A percentile compares a stretch with the other conserved stretches of the same genome.
Conservation (phyloP, 2,113 vertebrate species). For the Caranx melampygus region DNA sequence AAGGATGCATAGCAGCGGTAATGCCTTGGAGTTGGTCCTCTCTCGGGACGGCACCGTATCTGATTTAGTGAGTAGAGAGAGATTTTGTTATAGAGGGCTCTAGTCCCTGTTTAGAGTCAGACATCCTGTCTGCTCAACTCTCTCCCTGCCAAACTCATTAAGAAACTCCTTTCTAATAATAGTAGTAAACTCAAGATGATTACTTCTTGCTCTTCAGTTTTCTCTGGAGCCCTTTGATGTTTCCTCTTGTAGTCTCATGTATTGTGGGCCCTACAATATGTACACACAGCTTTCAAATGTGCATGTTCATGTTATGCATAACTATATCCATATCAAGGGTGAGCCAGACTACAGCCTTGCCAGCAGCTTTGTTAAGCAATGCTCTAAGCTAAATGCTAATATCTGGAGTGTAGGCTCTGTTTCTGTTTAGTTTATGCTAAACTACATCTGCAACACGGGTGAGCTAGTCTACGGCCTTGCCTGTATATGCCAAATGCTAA, state of each 20-base stretch:
- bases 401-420: not conserved
- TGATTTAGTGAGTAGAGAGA: slow-evolving; percentile 22
- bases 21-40: slow-evolving; percentile 31
- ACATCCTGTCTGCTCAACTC: slow-evolving; percentile 59
- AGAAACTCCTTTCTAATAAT: slow-evolving; percentile 49
- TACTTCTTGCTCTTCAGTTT: not conserved
- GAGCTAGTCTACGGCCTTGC: not conserved
- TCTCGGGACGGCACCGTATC: slow-evolving; percentile 49
- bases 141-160: slow-evolving; percentile 45
- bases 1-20: slow-evolving; percentile 5
- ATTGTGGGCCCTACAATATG: no score
- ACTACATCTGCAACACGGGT: not conserved
- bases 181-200: slow-evolving; percentile 3
- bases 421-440: not conserved
- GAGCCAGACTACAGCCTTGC: not conserved
- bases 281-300: not conserved
- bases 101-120: slow-evolving; percentile 53
- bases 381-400: not conserved
- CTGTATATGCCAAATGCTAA: not conserved
- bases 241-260: not conserved
- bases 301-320: not conserved
- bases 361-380: no score
- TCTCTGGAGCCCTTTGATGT: not conserved
- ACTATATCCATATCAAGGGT: not conserved
- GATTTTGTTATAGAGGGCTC: slow-evolving; percentile 13